These are phyloP conservation scores for Myrmophylax atrothorax DNA, from an alignment of 2,113 vertebrate genomes.

Conservation along the genomic window DNA sequence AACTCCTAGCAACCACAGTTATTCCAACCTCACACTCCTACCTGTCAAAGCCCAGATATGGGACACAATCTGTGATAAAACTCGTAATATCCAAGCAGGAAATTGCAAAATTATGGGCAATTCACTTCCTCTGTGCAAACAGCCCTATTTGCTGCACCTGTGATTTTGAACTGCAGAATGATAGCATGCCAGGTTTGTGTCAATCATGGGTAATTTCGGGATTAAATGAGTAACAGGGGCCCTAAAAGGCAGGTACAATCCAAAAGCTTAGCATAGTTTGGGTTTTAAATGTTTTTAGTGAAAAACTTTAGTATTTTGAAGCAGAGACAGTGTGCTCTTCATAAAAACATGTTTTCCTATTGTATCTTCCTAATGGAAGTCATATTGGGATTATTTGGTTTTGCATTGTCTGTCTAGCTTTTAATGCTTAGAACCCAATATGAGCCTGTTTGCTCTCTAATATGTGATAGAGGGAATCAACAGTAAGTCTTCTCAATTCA, in stretches of 20 bases:
- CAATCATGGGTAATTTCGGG: background rate
- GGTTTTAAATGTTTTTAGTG: background rate
- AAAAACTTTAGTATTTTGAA: background rate
- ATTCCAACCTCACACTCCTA: background rate
- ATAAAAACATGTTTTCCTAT: background rate
- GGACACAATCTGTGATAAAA: background rate
- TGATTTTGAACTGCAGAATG: background rate
- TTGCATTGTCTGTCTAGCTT: background rate
- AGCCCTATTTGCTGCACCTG: background rate
- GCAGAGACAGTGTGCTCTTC: background rate
- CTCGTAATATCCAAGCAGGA: background rate
- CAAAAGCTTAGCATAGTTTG: background rate
- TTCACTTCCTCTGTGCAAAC: conserved; percentile 23
- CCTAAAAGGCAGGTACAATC: background rate
- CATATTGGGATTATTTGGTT: background rate
- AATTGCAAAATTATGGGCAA: conserved; percentile 33
- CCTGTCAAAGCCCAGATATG: background rate
- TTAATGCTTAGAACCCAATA: background rate
- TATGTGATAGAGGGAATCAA: background rate
- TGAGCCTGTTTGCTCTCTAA: background rate
- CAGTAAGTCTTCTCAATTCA: background rate
- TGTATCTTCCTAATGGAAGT: background rate
- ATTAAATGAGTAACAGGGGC: background rate
- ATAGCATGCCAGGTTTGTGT: background rate
- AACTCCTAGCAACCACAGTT: conserved; percentile 41